A percentile compares a stretch with the other conserved stretches of the same genome.
phyloP scores from a whole-genome alignment of 2,888 invertebrate species.

The Ligdia adustata region DNA sequence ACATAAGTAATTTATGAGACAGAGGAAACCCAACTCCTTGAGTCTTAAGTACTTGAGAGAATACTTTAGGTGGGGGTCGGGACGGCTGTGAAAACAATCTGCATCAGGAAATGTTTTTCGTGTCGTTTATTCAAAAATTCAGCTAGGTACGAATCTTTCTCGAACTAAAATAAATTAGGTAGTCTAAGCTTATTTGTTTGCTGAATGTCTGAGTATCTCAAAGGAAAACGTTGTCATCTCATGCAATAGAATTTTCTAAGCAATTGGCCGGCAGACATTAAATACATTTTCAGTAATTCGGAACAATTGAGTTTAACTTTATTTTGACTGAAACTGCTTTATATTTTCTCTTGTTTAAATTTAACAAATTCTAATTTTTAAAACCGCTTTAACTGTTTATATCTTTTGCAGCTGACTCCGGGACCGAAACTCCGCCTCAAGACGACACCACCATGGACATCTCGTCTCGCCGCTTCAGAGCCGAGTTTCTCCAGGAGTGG shows the following conservation, averaged over 20 bases:
- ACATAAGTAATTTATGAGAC: conserved; percentile 38
- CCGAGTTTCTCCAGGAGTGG: conserved; percentile 76
- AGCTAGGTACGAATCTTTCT: conserved; percentile 6
- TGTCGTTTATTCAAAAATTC: conserved; percentile 15
- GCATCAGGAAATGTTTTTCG: conserved; percentile 20
- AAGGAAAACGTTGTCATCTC: too few species aligned
- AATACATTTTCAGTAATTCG: too few species aligned
- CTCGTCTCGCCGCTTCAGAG: conserved; percentile 70
- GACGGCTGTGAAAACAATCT: conserved; percentile 27
- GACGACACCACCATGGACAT: conserved; percentile 79
- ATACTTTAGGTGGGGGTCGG: conserved; percentile 15
- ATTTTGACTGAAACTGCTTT: too few species aligned
- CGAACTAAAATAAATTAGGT: conserved; percentile 14
- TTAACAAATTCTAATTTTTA: too few species aligned
- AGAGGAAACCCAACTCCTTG: conserved; percentile 30
- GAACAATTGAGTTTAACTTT: too few species aligned
- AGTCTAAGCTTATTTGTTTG: neutral
- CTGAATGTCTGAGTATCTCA: neutral
- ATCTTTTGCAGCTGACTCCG: conserved; percentile 74
- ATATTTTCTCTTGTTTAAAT: too few species aligned
- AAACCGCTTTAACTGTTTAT: too few species aligned
- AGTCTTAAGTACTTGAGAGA: conserved; percentile 14
- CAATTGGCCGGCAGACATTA: too few species aligned
- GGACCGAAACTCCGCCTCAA: conserved; percentile 82
- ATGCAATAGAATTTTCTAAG: too few species aligned